These are phyloP conservation scores for Lampropteryx suffumata DNA, from an alignment of 2,888 invertebrate species.

Conservation along the genomic window DNA sequence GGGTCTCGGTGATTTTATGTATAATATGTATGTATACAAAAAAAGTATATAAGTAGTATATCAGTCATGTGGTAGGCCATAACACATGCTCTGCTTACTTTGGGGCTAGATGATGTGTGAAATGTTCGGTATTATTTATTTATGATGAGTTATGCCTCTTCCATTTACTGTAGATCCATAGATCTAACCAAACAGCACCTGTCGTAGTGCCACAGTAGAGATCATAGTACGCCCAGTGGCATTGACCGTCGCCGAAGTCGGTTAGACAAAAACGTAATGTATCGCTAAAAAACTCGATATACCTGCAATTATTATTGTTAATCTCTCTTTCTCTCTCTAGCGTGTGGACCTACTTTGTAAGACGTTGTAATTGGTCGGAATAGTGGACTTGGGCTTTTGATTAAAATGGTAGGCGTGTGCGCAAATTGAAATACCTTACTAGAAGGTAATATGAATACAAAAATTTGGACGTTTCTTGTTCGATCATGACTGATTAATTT, in stretches of 20 bases:
- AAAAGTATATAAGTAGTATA: no score
- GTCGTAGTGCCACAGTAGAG: slow-evolving; percentile 39
- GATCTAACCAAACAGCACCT: slow-evolving; percentile 55
- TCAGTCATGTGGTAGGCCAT: no score
- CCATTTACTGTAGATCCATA: slow-evolving; percentile 47
- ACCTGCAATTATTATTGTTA: slow-evolving; percentile 26
- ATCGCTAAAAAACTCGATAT: slow-evolving; percentile 32
- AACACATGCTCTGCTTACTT: no score
- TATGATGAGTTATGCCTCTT: no score
- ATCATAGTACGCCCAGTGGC: slow-evolving; percentile 37
- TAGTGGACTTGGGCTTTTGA: slow-evolving; percentile 25
- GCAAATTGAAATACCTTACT: not conserved
- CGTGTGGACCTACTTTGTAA: slow-evolving; percentile 14
- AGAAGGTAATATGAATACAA: not conserved
- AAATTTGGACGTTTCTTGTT: not conserved
- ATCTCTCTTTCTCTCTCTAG: slow-evolving; percentile 18
- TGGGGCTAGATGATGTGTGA: no score
- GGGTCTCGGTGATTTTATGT: no score
- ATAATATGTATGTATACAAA: no score
- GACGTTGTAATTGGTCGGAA: slow-evolving; percentile 31
- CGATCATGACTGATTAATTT: no score
- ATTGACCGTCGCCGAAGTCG: slow-evolving; percentile 54
- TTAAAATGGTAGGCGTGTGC: slow-evolving; percentile 28
- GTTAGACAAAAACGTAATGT: slow-evolving; percentile 30
- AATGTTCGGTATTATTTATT: no score